These are phyloP conservation scores for Halichoeres trimaculatus DNA, from an alignment of 2,113 vertebrate genomes.

Conservation along the genomic window DNA sequence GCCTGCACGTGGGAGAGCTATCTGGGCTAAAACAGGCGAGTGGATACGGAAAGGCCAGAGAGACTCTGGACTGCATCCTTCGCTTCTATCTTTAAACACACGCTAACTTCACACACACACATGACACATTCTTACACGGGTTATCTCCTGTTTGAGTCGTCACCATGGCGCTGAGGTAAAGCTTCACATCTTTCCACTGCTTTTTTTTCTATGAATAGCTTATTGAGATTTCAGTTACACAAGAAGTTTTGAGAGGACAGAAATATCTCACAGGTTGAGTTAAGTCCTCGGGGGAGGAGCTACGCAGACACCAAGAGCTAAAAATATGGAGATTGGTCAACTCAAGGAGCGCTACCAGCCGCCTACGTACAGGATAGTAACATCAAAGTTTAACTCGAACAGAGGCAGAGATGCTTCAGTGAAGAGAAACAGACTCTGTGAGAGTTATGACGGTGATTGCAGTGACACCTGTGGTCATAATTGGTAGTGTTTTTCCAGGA, in stretches of 20 bases:
- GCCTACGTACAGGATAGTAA: neutral
- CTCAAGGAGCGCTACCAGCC: neutral
- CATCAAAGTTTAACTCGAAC: neutral
- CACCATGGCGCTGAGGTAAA: constrained; percentile 3
- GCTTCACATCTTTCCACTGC: neutral
- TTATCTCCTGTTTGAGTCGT: constrained; percentile 17
- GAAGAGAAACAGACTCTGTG: too few relatives aligned
- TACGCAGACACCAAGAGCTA: neutral
- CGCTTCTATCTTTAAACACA: constrained; percentile 48
- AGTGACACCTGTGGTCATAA: too few relatives aligned
- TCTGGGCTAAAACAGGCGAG: constrained; percentile 51
- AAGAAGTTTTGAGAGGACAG: neutral
- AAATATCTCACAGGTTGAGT: neutral
- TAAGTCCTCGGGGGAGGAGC: neutral
- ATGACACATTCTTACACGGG: neutral
- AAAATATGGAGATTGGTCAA: constrained; percentile 12
- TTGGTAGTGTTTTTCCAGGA: too few relatives aligned
- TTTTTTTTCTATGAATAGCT: constrained; percentile 16
- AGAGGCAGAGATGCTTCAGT: too few relatives aligned
- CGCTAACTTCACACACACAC: neutral
- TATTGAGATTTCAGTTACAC: constrained; percentile 5
- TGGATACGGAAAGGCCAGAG: constrained; percentile 28
- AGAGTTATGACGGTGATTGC: too few relatives aligned
- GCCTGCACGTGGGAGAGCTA: constrained; percentile 54
- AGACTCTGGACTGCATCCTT: constrained; percentile 28